phyloP scores from a whole-genome alignment of 1,140 invertebrate species.

The Pectinophora gossypiella region DNA sequence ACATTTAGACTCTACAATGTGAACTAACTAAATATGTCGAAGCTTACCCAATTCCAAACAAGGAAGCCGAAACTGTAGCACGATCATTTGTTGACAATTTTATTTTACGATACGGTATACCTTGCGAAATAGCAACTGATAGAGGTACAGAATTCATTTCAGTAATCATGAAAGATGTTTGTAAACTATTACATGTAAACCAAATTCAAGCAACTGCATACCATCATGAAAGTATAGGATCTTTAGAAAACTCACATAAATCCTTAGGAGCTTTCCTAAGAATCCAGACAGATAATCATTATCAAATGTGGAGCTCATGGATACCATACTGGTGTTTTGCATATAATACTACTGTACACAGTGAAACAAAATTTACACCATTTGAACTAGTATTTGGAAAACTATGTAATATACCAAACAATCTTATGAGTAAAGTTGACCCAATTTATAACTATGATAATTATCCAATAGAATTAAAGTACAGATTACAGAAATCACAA shows the following conservation, averaged over 20 bases:
- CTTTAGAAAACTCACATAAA: constrained; percentile 31
- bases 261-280: constrained; percentile 23
- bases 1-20: constrained; percentile 17
- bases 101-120: constrained; percentile 25
- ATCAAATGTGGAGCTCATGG: background rate
- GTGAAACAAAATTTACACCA: constrained; percentile 15
- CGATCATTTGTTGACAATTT: constrained; percentile 23
- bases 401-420: constrained; percentile 11
- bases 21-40: constrained; percentile 19
- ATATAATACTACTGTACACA: constrained; percentile 2
- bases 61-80: constrained; percentile 23
- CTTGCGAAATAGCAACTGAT: constrained; percentile 21
- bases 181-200: constrained; percentile 23
- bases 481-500: constrained; percentile 10
- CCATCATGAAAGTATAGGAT: constrained; percentile 22
- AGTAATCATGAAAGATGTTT: no score
- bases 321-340: background rate
- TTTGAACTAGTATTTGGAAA: constrained; percentile 31
- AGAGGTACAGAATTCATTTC: constrained; percentile 25
- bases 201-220: constrained; percentile 28
- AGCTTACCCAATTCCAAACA: constrained; percentile 21
- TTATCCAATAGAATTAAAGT: constrained; percentile 13
- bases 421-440: constrained; percentile 2
- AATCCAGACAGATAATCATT: constrained; percentile 10
- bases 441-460: constrained; percentile 6